Conservation (phyloP, 2,113 vertebrate species). For the Leptodactylus fuscus region DNA sequence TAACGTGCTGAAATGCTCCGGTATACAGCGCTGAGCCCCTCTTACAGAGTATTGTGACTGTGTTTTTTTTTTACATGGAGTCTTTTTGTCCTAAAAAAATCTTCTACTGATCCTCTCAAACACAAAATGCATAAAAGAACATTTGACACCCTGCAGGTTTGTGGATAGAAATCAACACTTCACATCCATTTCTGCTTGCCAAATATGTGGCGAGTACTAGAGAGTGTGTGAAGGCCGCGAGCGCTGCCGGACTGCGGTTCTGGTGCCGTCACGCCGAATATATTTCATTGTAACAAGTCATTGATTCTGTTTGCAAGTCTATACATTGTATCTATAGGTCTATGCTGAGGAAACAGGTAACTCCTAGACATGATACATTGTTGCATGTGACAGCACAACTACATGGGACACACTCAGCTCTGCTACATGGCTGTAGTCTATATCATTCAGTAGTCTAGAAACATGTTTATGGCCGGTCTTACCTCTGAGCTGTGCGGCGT, state of each 20-base stretch:
- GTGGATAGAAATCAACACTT: background rate
- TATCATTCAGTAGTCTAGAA: background rate
- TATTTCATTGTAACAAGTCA: background rate
- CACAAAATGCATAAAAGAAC: background rate
- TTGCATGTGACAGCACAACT: too few species aligned
- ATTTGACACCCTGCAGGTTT: background rate
- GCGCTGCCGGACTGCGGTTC: background rate
- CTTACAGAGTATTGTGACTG: too few species aligned
- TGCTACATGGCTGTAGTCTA: background rate
- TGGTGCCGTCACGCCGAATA: background rate
- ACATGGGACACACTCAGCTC: background rate
- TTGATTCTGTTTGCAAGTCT: background rate
- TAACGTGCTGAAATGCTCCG: too few species aligned
- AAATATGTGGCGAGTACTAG: background rate
- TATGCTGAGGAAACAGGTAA: too few species aligned
- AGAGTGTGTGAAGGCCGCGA: background rate
- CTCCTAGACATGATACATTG: too few species aligned
- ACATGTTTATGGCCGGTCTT: background rate
- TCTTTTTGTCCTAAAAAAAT: background rate
- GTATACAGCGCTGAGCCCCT: too few species aligned
- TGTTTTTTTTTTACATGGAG: too few species aligned
- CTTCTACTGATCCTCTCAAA: background rate
- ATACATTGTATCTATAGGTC: background rate
- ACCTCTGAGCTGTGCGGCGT: conserved; percentile 29
- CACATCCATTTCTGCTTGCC: background rate